Percentiles rank a stretch among this genome's conserved stretches.
phyloP scores from a whole-genome alignment of 1,140 invertebrate genomes.

The Temnothorax longispinosus region DNA sequence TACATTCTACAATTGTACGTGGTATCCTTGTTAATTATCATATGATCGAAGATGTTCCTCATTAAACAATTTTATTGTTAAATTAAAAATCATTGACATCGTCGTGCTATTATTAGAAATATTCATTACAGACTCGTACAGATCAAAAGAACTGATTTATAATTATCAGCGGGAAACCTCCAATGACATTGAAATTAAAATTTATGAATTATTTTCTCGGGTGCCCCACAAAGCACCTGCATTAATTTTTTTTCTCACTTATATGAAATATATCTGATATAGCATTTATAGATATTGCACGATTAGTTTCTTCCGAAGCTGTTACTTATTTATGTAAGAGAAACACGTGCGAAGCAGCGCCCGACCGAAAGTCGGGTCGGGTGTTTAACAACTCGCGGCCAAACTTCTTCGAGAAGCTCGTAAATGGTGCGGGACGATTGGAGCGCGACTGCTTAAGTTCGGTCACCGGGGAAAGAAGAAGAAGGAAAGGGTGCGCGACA shows the following conservation, averaged over 20 bases:
- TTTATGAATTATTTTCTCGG: neutral
- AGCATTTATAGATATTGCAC: neutral
- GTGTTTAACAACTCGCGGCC: constrained; percentile 69
- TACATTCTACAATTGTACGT: neutral
- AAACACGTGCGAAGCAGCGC: constrained; percentile 18
- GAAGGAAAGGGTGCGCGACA: constrained; percentile 27
- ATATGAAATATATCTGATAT: neutral
- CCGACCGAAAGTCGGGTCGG: constrained; percentile 41
- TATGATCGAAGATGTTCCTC: neutral
- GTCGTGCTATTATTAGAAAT: neutral
- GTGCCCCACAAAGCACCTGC: neutral
- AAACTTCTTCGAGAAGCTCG: constrained; percentile 67
- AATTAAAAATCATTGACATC: neutral
- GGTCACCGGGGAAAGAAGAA: constrained; percentile 37
- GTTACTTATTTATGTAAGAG: neutral
- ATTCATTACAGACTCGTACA: neutral
- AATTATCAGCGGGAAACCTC: neutral
- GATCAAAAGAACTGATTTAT: neutral
- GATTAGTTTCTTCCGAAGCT: constrained; percentile 10
- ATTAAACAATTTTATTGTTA: constrained; percentile 3
- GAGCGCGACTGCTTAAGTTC: constrained; percentile 67
- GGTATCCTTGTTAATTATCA: neutral
- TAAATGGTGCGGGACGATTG: constrained; percentile 68
- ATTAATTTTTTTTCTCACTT: neutral
- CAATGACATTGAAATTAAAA: neutral